These are phyloP conservation scores for Crocallis elinguaria DNA, from an alignment of 2,888 invertebrate species.

Conservation along the genomic window DNA sequence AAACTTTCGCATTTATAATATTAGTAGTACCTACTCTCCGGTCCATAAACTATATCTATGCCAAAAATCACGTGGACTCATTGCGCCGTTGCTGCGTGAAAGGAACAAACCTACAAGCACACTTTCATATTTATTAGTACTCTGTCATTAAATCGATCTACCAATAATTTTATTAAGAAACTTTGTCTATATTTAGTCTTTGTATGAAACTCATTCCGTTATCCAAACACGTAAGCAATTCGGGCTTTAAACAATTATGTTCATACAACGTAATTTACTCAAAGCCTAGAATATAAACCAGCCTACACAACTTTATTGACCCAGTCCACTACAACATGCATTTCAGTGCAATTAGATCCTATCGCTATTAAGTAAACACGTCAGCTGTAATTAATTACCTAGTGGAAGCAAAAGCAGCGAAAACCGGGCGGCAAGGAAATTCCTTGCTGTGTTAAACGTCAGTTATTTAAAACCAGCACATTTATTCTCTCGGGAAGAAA, in stretches of 20 bases:
- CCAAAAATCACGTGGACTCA: no score
- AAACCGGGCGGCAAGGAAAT: constrained; percentile 10
- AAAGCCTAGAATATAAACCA: constrained; percentile 1
- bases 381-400: constrained; percentile 33
- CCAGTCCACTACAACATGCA: constrained; percentile 28
- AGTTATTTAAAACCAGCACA: constrained; percentile 29
- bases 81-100: no score
- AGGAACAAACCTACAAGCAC: no score
- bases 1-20: constrained; percentile 14
- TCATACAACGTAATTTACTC: constrained; percentile 1
- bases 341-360: constrained; percentile 34
- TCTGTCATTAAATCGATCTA: no score
- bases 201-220: neutral
- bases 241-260: neutral
- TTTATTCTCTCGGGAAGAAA: constrained; percentile 20
- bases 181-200: no score
- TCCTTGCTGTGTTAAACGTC: constrained; percentile 28
- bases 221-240: neutral
- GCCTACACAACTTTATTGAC: constrained; percentile 31
- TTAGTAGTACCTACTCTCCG: no score
- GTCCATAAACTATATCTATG: no score
- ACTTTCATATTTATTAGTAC: no score
- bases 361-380: constrained; percentile 35
- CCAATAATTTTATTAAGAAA: no score
- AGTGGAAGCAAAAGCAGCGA: constrained; percentile 16